These are phyloP conservation scores for Taxidea taxus DNA, from an alignment of 2,113 vertebrate species.

Conservation along the genomic window DNA sequence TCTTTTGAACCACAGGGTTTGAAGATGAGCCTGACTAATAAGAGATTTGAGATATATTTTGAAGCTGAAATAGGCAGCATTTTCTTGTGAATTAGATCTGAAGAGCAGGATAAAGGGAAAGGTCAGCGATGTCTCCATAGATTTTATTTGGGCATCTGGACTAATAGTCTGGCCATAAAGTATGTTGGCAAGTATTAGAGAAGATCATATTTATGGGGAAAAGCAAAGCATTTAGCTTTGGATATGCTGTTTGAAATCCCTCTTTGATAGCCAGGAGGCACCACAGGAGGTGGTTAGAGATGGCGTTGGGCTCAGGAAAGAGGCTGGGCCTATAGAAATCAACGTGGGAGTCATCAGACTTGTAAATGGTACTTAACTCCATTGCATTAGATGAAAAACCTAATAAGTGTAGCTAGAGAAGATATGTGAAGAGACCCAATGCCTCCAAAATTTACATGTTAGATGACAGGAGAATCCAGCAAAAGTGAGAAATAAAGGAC, in stretches of 20 bases:
- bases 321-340: not conserved
- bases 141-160: not conserved
- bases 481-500: not conserved
- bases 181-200: not conserved
- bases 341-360: not conserved
- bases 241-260: not conserved
- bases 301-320: not conserved
- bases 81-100: not conserved
- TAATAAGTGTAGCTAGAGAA: not conserved
- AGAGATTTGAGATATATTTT: not conserved
- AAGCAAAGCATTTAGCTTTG: not conserved
- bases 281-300: not conserved
- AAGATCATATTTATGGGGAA: not conserved
- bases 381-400: not conserved
- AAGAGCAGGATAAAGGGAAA: not conserved
- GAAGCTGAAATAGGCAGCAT: not conserved
- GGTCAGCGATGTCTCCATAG: not conserved
- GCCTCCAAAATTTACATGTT: not conserved
- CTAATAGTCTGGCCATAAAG: not conserved
- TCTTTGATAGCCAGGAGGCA: not conserved
- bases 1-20: not conserved
- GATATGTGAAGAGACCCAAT: not conserved
- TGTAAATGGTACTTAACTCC: not conserved
- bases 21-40: not conserved
- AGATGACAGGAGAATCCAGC: not conserved